phyloP scores from a whole-genome alignment of 2,113 vertebrate species.

The Campylomormyrus numenius region DNA sequence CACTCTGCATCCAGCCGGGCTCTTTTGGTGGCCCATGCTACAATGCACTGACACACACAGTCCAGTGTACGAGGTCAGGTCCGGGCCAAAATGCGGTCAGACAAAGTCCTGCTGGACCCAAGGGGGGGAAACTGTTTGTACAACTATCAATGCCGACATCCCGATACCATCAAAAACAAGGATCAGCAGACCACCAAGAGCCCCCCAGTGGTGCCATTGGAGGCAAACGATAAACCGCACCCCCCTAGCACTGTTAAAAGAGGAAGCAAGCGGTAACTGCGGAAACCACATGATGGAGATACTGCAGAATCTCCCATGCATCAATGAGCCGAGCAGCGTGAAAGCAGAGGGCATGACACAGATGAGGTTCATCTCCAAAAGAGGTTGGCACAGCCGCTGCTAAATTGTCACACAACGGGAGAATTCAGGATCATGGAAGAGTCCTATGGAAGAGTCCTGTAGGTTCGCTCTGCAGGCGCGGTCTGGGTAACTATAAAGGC shows the following conservation, averaged over 20 bases:
- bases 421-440: background rate
- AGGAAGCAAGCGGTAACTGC: background rate
- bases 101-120: background rate
- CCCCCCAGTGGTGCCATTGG: background rate
- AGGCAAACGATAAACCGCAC: background rate
- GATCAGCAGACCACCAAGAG: background rate
- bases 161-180: background rate
- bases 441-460: background rate
- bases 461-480: background rate
- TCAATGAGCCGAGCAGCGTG: background rate
- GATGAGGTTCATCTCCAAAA: background rate
- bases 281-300: background rate
- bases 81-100: background rate
- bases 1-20: background rate
- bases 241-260: background rate
- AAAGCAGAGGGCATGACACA: background rate
- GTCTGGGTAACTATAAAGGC: background rate
- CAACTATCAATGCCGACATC: background rate
- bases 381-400: background rate
- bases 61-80: background rate
- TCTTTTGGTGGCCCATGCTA: no score
- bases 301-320: background rate
- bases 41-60: background rate
- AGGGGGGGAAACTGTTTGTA: background rate
- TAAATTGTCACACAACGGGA: background rate